Base-by-base conservation (phyloP, 2,888 invertebrate species). In the Acleris cristana region DNA sequence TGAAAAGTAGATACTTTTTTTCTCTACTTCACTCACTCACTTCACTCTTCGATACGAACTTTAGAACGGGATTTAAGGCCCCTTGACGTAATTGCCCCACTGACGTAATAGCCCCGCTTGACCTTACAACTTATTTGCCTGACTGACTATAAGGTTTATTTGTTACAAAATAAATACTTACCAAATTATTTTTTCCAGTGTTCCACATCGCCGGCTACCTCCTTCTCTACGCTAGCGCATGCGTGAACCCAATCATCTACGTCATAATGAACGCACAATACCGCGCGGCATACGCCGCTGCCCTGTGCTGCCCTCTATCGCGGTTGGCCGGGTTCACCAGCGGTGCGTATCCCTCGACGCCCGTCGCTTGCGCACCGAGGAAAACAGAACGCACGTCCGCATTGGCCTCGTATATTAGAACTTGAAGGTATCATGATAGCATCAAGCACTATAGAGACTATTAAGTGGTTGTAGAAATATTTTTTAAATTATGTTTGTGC, bases 211-310 rank as follows among this genome's bases (percentile, higher is more conserved):
- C 96, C 78, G 96, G 97, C 73, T 98, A 98, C 90, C 94, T 98
- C 51, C 94, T 98, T 78, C 94, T 98, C 76, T 98, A 98, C 90
- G 93, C 97, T 76, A 97, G 98, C 61, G 96, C 98, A 23, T 98
- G 98, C 91, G 96, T 98, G 72, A 98, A 98, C 89, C 98, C 98
- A 2, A 96, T 98, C 74, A 97, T 98, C 86, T 98, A 98, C 91
- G 98, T 98, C 70, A 97, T 98, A 76, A 98, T 98, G 97, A 98
- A 98, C 89, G 97, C 97, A 82, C 98, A 97, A 84, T 98, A 98
- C 88, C 94, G 98, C 72, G 96, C 97, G 77, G 98, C 98, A 60
- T 98, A 98, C 90, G 96, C 96, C 73, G 95, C 96, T 0, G 96
- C 97, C 7, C 93, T 97, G 69, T 94, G 95, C 85, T 96, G 96